Percentiles rank a stretch among this genome's conserved stretches.
phyloP scores from a whole-genome alignment of 2,113 vertebrate species.

The Phylloscopus trochiloides region DNA sequence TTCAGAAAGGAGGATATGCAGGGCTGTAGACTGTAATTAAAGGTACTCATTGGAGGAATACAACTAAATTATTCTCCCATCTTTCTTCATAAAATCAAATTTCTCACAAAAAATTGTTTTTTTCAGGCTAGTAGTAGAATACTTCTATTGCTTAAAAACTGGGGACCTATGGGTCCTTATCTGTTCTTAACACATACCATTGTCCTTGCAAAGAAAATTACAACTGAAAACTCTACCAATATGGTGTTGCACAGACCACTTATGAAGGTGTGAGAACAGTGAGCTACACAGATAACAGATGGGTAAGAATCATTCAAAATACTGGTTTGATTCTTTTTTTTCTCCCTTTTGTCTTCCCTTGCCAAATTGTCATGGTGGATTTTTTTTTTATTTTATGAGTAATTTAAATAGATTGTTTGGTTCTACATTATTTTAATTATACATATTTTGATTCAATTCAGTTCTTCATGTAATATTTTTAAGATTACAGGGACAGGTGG shows the following conservation, averaged over 20 bases:
- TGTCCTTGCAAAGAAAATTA: background rate
- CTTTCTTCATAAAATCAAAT: background rate
- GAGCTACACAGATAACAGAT: background rate
- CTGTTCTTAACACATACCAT: background rate
- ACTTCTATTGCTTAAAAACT: background rate
- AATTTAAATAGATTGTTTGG: background rate
- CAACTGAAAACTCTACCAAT: background rate
- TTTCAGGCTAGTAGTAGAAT: background rate
- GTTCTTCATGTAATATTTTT: background rate
- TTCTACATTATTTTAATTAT: background rate
- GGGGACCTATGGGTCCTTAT: background rate
- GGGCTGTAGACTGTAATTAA: background rate
- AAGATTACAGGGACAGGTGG: background rate
- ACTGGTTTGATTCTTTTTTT: background rate
- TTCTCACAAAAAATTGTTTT: background rate
- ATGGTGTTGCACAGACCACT: background rate
- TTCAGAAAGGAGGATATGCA: background rate
- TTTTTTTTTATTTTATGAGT: background rate
- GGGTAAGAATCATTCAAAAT: background rate
- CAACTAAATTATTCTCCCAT: background rate
- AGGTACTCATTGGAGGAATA: background rate
- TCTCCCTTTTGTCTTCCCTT: background rate
- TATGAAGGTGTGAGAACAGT: background rate
- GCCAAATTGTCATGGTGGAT: background rate
- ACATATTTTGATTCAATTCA: background rate